Conservation (phyloP, 2,888 invertebrate species). For the Tetropium fuscum region DNA sequence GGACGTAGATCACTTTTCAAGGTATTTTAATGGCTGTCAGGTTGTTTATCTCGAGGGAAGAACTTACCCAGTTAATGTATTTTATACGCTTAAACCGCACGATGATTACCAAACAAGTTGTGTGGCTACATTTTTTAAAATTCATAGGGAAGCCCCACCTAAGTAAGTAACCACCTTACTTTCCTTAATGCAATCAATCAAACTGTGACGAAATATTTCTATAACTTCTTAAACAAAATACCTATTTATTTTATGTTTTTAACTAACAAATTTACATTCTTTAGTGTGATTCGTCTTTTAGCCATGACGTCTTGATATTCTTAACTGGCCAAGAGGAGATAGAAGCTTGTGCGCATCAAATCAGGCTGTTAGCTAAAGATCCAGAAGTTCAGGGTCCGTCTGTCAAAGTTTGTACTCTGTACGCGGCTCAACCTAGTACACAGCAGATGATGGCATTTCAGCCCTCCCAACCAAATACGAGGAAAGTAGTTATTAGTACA, state of each 20-base stretch:
- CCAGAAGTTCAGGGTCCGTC: slow-evolving; percentile 73
- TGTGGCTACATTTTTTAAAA: slow-evolving; percentile 89
- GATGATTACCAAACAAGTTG: slow-evolving; percentile 89
- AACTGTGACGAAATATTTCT: no score
- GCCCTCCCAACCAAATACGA: slow-evolving; percentile 75
- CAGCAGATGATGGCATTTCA: slow-evolving; percentile 92
- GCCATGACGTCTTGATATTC: slow-evolving; percentile 92
- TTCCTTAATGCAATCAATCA: no score
- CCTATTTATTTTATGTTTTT: no score
- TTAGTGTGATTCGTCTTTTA: no score
- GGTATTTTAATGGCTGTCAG: slow-evolving; percentile 88
- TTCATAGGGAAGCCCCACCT: slow-evolving; percentile 84
- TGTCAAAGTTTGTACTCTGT: slow-evolving; percentile 86
- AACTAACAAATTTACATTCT: no score
- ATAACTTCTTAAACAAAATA: no score
- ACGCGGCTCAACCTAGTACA: slow-evolving; percentile 88
- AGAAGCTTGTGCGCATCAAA: slow-evolving; percentile 83
- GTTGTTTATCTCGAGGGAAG: slow-evolving; percentile 93
- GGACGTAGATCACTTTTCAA: slow-evolving; percentile 93
- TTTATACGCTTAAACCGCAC: slow-evolving; percentile 77
- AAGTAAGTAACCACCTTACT: slow-evolving; percentile 76
- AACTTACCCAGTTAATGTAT: slow-evolving; percentile 83
- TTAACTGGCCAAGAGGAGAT: slow-evolving; percentile 98
- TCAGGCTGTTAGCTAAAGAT: slow-evolving; percentile 78
- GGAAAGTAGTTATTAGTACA: slow-evolving; percentile 95